Conservation (phyloP, 2,113 vertebrate genomes). For the Centropus unirufus region DNA sequence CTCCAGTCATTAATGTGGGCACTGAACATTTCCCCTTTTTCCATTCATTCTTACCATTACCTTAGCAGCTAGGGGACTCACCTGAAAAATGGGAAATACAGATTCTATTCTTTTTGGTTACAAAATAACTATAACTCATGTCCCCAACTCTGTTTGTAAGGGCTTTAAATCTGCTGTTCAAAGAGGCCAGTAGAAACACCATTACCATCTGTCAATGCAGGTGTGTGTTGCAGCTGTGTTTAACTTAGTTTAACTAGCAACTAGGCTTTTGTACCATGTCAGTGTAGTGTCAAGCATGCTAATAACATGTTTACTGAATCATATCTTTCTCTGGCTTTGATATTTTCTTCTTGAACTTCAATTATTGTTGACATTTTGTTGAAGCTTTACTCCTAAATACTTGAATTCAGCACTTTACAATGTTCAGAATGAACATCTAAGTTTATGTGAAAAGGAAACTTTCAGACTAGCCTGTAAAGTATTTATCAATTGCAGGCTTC, state of each 20-base stretch:
- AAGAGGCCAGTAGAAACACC: neutral
- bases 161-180: neutral
- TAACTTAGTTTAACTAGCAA: neutral
- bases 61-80: neutral
- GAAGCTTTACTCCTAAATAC: neutral
- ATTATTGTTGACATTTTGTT: neutral
- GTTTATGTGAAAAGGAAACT: neutral
- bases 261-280: neutral
- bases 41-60: neutral
- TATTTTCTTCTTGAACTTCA: neutral
- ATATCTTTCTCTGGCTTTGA: neutral
- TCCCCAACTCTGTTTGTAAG: neutral
- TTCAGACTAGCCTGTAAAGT: neutral
- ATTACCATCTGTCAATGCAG: neutral
- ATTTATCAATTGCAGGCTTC: neutral
- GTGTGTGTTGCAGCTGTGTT: neutral
- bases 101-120: neutral
- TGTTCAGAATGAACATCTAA: neutral
- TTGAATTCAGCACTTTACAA: neutral
- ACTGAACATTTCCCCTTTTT: neutral
- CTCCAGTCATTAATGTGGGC: neutral
- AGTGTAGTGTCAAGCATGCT: neutral
- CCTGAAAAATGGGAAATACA: neutral
- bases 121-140: neutral
- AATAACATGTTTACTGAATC: neutral